phyloP scores from a whole-genome alignment of 2,797 vertebrate species.

The Dryobates pubescens region DNA sequence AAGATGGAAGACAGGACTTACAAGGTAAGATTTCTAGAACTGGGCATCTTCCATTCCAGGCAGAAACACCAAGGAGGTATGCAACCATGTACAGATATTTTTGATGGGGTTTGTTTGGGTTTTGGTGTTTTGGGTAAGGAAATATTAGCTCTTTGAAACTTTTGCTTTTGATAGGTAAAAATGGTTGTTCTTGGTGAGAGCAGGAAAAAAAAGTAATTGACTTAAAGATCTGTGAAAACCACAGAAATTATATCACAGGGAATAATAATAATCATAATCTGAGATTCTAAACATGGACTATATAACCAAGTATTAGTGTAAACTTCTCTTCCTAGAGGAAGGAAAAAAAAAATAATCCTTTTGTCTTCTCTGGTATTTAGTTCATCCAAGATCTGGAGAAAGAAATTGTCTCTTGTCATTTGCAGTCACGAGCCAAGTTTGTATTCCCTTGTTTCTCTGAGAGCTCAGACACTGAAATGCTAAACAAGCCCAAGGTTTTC shows the following conservation, averaged over 20 bases:
- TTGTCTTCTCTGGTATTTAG: neutral
- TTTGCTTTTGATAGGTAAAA: neutral
- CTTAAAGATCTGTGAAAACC: neutral
- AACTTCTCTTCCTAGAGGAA: neutral
- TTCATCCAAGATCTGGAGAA: neutral
- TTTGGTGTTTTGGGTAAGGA: neutral
- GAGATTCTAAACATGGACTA: neutral
- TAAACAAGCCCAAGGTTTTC: neutral
- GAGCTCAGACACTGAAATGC: neutral
- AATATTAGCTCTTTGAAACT: neutral
- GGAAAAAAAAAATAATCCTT: no score
- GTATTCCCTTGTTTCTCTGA: neutral
- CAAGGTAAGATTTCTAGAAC: neutral
- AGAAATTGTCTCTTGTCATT: neutral
- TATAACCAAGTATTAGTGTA: neutral
- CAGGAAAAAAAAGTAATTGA: neutral
- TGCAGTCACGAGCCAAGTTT: neutral
- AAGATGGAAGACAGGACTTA: neutral
- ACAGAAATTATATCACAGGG: neutral
- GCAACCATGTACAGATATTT: neutral
- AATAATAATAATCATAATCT: neutral
- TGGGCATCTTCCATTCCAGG: neutral
- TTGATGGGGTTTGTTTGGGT: rapidly evolving
- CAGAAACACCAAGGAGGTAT: neutral
- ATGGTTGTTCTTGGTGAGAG: neutral